Conservation (phyloP, 2,797 vertebrate species). For the Cuniculus paca region DNA sequence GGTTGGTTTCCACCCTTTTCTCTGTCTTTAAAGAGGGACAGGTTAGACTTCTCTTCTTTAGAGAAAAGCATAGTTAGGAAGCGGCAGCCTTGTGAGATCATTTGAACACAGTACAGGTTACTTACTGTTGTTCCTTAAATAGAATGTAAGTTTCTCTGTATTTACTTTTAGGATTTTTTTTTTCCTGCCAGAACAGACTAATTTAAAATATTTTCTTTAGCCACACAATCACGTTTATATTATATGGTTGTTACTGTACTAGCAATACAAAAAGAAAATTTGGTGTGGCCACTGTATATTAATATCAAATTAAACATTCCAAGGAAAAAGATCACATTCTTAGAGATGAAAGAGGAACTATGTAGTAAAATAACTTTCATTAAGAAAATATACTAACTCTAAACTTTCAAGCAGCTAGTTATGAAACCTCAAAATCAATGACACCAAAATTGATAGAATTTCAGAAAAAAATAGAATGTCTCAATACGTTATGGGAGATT, state of each 20-base stretch:
- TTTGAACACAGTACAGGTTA: neutral
- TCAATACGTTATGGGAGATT: neutral
- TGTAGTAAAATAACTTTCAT: neutral
- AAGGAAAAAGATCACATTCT: neutral
- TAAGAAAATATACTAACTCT: neutral
- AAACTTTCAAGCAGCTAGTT: neutral
- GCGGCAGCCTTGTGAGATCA: neutral
- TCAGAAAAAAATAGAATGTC: neutral
- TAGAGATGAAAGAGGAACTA: neutral
- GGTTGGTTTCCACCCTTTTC: neutral
- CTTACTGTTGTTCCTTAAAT: neutral
- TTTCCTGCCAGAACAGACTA: neutral
- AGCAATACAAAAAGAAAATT: neutral
- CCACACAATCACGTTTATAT: neutral
- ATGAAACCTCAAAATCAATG: neutral
- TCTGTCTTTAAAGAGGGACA: neutral
- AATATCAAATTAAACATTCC: neutral
- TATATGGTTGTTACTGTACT: neutral
- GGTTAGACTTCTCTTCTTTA: neutral
- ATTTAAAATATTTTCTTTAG: constrained; percentile 14
- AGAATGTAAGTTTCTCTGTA: neutral
- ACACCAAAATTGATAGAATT: neutral
- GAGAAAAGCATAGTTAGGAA: neutral
- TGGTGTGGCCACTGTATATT: neutral
- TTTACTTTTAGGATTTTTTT: neutral